A percentile compares a stretch with the other conserved stretches of the same genome.
phyloP scores from a whole-genome alignment of 2,797 vertebrate species.

The Silurus aristotelis region DNA sequence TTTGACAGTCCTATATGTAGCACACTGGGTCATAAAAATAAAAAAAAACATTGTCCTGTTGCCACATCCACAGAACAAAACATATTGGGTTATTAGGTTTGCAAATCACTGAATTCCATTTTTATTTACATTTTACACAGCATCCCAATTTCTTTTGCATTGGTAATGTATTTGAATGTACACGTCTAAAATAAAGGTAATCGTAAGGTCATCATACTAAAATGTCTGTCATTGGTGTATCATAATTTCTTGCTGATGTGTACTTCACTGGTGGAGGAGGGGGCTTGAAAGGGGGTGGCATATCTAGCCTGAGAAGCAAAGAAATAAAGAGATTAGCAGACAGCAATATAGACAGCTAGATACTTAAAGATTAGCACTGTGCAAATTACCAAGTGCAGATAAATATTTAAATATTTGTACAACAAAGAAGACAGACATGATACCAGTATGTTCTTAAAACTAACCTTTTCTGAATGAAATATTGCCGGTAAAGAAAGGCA shows the following conservation, averaged over 20 bases:
- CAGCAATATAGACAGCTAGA: not conserved
- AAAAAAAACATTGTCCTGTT: too few relatives aligned
- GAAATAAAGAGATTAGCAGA: conserved; percentile 9
- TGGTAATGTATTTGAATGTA: too few relatives aligned
- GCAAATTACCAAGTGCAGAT: too few relatives aligned
- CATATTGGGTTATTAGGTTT: too few relatives aligned
- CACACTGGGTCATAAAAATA: too few relatives aligned
- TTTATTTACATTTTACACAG: too few relatives aligned
- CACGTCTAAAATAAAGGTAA: not conserved
- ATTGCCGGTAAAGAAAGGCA: conserved; percentile 59
- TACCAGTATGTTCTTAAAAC: not conserved
- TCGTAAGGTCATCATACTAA: conserved; percentile 23
- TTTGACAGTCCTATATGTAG: too few relatives aligned
- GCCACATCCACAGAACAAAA: too few relatives aligned
- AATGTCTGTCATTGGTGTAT: conserved; percentile 47
- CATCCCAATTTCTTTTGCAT: too few relatives aligned
- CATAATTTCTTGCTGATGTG: conserved; percentile 47
- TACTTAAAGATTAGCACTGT: too few relatives aligned
- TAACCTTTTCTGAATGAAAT: conserved; percentile 63
- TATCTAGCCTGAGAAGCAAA: conserved; percentile 64
- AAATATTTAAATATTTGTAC: too few relatives aligned
- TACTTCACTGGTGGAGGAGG: conserved; percentile 76
- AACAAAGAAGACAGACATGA: not conserved
- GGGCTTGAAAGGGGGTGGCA: conserved; percentile 74
- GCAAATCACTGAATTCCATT: too few relatives aligned